Conservation (phyloP, 2,113 vertebrate species). For the Muscicapa adusta region DNA sequence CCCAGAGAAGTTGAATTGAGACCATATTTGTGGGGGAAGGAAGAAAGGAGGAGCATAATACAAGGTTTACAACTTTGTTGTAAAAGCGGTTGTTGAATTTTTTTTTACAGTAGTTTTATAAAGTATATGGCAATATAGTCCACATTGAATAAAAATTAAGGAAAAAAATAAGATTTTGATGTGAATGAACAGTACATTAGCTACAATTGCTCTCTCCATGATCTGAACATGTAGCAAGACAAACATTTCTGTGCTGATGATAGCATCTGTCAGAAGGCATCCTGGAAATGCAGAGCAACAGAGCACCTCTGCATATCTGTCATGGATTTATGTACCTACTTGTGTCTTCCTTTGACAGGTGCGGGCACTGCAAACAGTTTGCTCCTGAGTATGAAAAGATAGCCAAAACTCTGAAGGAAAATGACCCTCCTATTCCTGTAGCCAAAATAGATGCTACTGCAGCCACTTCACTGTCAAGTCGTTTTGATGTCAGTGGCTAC, state of each 20-base stretch:
- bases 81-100: neutral
- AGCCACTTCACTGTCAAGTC: slow-evolving; percentile 75
- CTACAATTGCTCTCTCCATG: neutral
- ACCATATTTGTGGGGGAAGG: fast-evolving
- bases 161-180: neutral
- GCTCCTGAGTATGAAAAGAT: slow-evolving; percentile 94
- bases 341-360: slow-evolving; percentile 73
- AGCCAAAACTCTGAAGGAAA: slow-evolving; percentile 83
- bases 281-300: neutral
- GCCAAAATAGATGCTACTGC: slow-evolving; percentile 91
- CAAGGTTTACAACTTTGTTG: neutral
- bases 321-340: fast-evolving
- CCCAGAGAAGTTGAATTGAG: neutral
- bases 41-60: neutral
- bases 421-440: slow-evolving; percentile 89
- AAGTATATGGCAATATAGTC: neutral
- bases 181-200: neutral
- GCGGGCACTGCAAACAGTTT: slow-evolving; percentile 97
- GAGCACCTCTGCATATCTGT: neutral
- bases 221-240: neutral
- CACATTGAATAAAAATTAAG: neutral
- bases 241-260: neutral
- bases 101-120: neutral
- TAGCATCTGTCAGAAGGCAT: neutral
- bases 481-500: slow-evolving; percentile 91